Conservation (phyloP, 2,113 vertebrate genomes). For the Pseudopodoces humilis region DNA sequence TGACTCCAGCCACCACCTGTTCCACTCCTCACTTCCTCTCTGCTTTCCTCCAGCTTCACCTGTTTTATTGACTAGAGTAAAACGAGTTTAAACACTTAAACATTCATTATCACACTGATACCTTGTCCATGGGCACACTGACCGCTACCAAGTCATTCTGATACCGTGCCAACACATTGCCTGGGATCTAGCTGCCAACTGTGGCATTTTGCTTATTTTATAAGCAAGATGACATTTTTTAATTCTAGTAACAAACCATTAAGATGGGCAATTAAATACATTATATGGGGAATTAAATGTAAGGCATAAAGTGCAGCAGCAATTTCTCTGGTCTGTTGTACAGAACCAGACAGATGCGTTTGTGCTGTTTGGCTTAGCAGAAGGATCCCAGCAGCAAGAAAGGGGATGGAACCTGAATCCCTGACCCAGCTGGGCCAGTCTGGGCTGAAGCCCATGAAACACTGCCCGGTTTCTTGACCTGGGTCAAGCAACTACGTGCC, state of each 20-base stretch:
- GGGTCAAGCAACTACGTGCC: background rate
- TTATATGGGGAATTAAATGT: background rate
- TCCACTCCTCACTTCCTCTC: background rate
- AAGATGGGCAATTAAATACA: background rate
- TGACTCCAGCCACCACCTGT: background rate
- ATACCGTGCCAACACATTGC: background rate
- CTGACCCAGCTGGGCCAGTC: background rate
- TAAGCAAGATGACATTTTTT: background rate
- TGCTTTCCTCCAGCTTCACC: background rate
- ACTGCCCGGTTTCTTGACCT: background rate
- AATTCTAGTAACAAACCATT: background rate
- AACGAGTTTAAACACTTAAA: background rate
- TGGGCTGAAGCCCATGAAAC: background rate
- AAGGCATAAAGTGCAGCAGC: background rate
- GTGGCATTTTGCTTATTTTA: background rate
- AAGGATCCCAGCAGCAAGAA: background rate
- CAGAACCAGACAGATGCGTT: background rate
- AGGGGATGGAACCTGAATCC: background rate
- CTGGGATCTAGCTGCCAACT: background rate
- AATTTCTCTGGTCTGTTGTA: background rate
- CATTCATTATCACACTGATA: background rate
- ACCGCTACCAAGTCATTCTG: accelerated
- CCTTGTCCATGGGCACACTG: background rate
- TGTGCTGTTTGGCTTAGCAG: background rate
- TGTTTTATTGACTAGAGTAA: background rate